phyloP scores from a whole-genome alignment of 2,797 vertebrate genomes.

The Helicolenus hilgendorfi region DNA sequence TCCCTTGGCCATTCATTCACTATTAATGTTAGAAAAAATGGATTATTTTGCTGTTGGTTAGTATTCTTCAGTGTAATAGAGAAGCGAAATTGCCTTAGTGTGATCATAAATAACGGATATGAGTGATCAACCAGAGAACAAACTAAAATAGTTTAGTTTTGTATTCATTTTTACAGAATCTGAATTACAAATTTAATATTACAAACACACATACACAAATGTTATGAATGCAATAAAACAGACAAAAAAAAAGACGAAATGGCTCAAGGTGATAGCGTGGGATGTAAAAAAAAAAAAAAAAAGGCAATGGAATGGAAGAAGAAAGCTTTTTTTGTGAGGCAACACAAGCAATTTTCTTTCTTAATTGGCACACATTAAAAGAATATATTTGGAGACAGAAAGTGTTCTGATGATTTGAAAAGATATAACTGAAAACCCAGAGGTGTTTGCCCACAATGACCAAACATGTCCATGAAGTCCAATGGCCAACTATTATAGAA shows the following conservation, averaged over 20 bases:
- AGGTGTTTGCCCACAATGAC: not conserved
- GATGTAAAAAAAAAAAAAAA: not conserved
- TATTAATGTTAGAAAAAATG: not conserved
- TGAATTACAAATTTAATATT: not conserved
- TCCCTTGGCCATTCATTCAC: not conserved
- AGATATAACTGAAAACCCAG: not conserved
- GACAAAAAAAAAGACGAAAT: not conserved
- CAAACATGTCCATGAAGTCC: too few species aligned
- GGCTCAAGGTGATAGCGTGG: not conserved
- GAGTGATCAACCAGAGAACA: not conserved
- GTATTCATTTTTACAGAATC: not conserved
- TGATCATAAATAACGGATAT: not conserved
- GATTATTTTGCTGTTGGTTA: not conserved
- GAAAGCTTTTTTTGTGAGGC: not conserved
- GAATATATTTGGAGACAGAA: not conserved
- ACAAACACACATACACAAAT: not conserved
- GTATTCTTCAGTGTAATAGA: not conserved
- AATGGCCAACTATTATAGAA: too few species aligned
- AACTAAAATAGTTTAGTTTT: not conserved
- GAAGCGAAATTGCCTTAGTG: not conserved
- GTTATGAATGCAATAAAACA: not conserved
- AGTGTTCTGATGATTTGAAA: not conserved
- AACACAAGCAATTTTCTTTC: not conserved
- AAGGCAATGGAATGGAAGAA: not conserved
- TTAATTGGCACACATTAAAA: not conserved